Percentiles rank a stretch among this genome's conserved stretches.
These are phyloP conservation scores for Microcebus murinus DNA, from an alignment of 2,113 vertebrate species.

Conservation along the genomic window DNA sequence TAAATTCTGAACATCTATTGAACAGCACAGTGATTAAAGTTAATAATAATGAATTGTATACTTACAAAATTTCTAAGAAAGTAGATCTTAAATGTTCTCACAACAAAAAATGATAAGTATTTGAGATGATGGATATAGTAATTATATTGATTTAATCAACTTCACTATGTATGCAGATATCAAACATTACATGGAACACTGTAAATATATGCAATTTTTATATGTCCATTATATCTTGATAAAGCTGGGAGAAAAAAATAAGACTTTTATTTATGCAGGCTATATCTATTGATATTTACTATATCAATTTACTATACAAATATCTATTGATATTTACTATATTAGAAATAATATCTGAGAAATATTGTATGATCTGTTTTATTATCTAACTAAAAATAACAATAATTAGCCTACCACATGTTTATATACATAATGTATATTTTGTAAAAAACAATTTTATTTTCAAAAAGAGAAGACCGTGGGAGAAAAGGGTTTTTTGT, in stretches of 20 bases:
- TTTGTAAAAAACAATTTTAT: neutral
- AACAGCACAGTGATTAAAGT: neutral
- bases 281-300: neutral
- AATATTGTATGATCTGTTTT: neutral
- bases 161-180: neutral
- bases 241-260: neutral
- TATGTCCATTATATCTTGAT: neutral
- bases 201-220: neutral
- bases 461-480: neutral
- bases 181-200: neutral
- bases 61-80: neutral
- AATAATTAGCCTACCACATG: neutral
- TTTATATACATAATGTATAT: neutral
- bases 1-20: too few relatives aligned
- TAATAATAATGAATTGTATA: too few relatives aligned
- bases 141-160: neutral
- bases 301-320: neutral
- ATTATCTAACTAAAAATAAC: neutral
- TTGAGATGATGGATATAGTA: too few relatives aligned
- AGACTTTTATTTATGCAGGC: neutral
- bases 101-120: neutral
- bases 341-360: neutral
- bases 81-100: neutral
- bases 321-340: too few relatives aligned
- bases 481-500: neutral